Percentiles rank a stretch among this genome's conserved stretches.
Evolutionary conservation across 2,888 invertebrate genomes (phyloP).

Genomic region (Aplocera efformata): DNA sequence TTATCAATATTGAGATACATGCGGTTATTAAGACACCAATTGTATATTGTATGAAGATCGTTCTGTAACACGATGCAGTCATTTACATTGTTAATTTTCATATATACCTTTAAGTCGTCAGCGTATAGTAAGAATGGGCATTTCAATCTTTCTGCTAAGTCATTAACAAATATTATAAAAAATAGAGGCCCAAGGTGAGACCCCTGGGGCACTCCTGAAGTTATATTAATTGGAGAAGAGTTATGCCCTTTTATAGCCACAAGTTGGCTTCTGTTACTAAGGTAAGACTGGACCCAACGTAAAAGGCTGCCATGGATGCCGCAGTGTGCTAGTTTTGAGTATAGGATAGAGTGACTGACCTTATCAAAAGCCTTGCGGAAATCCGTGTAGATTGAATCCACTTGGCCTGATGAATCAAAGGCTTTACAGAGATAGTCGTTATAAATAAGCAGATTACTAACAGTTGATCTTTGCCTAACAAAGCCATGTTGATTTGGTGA

Average conservation of each 20-base stretch:
- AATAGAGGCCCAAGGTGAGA: constrained; percentile 22
- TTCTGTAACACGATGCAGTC: constrained; percentile 5
- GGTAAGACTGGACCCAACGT: constrained; percentile 14
- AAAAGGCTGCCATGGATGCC: constrained; percentile 14
- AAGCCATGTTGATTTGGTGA: constrained; percentile 13
- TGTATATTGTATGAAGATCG: not conserved
- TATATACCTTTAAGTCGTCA: constrained; percentile 19
- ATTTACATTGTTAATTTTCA: not conserved
- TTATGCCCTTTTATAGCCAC: constrained; percentile 3
- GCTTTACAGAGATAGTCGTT: constrained; percentile 5
- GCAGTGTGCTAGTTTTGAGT: constrained; percentile 6
- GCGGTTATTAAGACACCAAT: constrained; percentile 3
- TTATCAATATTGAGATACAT: constrained; percentile 5
- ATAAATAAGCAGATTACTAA: constrained; percentile 12
- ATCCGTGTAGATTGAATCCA: constrained; percentile 11
- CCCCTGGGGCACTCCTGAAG: constrained; percentile 21
- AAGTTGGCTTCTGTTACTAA: constrained; percentile 1
- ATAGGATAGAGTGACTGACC: constrained; percentile 7
- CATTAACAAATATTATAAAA: constrained; percentile 19
- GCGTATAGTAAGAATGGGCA: constrained; percentile 14
- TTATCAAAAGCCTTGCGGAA: constrained; percentile 20
- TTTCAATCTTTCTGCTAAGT: constrained; percentile 1
- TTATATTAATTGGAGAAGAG: constrained; percentile 4
- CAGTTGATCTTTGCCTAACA: constrained; percentile 6
- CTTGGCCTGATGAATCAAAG: constrained; percentile 9